Evolutionary conservation across 2,888 invertebrate species (phyloP).

Genomic region (Syrphus vitripennis): DNA sequence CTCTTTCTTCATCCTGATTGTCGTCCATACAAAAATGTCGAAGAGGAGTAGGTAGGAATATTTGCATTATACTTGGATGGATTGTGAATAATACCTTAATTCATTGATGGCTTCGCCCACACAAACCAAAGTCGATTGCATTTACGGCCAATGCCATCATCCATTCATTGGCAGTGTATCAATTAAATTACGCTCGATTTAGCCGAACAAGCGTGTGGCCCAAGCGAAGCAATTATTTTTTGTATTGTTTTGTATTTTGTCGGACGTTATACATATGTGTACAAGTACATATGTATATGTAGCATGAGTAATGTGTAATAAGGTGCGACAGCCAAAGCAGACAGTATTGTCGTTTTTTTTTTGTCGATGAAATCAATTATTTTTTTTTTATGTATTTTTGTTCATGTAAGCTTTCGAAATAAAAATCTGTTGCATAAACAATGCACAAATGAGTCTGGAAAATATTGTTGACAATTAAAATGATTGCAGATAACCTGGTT

Average conservation of each 20-base stretch:
- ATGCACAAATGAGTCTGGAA: slow-evolving; percentile 13
- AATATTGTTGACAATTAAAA: slow-evolving; percentile 50
- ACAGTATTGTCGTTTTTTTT: not conserved
- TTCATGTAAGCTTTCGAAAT: not conserved
- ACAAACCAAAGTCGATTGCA: slow-evolving; percentile 19
- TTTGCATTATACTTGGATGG: not conserved
- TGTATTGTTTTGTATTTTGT: not conserved
- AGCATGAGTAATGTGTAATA: not conserved
- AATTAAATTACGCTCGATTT: slow-evolving; percentile 66
- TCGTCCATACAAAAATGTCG: not conserved
- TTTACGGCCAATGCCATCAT: slow-evolving; percentile 28
- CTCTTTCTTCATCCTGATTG: not conserved
- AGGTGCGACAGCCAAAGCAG: not conserved
- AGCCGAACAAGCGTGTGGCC: slow-evolving; percentile 61
- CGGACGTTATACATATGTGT: not conserved
- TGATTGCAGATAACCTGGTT: slow-evolving; percentile 40
- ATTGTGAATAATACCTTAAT: slow-evolving; percentile 51
- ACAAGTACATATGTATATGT: not conserved
- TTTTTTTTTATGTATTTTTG: not conserved
- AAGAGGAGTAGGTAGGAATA: not conserved
- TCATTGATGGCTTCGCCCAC: slow-evolving; percentile 44
- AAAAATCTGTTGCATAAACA: slow-evolving; percentile 56
- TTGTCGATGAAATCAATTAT: slow-evolving; percentile 48
- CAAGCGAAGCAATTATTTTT: not conserved
- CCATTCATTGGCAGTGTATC: slow-evolving; percentile 34